Base-by-base conservation (phyloP, 2,113 vertebrate species). In the Clupea harengus region DNA sequence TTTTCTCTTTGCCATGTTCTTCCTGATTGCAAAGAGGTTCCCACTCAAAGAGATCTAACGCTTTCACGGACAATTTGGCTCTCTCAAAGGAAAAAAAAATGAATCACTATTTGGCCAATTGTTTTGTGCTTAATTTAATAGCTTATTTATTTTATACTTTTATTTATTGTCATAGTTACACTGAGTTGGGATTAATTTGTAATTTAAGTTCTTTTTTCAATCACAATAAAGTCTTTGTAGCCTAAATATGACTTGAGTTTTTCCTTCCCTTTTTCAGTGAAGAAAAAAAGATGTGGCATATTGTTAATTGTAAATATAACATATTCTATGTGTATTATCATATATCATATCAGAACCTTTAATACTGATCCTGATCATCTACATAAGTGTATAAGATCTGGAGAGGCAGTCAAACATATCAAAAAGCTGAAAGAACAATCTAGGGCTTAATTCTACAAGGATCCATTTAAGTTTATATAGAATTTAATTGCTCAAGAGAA, bases 81-180 rank as follows among this genome's bases (percentile, higher is more conserved):
- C 13, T 78, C 72, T 39, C 32, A 17, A 78, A 39, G 72, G 72
- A 39, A 78, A 39, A 78, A 75, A 78, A 78, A 78, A 6, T 39
- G 9, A 39, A 72, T 44, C 88, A 86, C 39, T 87, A 90, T 89
- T 91, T 89, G 89, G 83, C 87, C 86, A 91, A 46, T 90, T 93
- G 90, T 93, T 93, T 95, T 93, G 91, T 94, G 92, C 87, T 93
- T 92, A 95, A 95, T 95, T 95, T 96, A 95, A 96, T 94, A 95
- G 93, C 91, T 75, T 95, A 95, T 96, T 95, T 96, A 95, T 95
- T 95, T 95, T 94, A 89, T 89, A 88, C 90, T 93, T 92, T 92
- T 95, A 96, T 96, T 96, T 96, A 96, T 96, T 92, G 90, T 91
- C 83, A 88, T 91, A 90, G 92, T 89, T 92, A 94, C 91, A 91